These are phyloP conservation scores for Rissa tridactyla DNA, from an alignment of 2,113 vertebrate species.

Conservation along the genomic window DNA sequence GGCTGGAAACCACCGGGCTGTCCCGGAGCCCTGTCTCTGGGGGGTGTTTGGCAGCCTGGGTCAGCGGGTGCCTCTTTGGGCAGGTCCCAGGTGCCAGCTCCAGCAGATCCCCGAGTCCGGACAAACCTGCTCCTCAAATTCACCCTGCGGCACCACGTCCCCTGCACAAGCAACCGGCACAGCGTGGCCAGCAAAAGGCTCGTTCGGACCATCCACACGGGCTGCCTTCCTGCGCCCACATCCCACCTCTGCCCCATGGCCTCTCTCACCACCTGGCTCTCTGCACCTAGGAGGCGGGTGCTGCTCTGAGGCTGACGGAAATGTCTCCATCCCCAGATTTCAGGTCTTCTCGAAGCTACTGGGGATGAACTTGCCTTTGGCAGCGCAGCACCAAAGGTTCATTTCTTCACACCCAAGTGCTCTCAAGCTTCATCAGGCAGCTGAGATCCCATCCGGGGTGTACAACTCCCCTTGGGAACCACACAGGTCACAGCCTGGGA, in stretches of 20 bases:
- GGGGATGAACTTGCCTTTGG: fast-evolving
- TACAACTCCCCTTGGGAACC: not conserved
- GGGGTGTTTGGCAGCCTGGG: fast-evolving
- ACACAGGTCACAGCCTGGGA: not conserved
- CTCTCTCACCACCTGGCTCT: not conserved
- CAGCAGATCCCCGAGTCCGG: fast-evolving
- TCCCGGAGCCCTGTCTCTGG: fast-evolving
- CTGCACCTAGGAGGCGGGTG: not conserved
- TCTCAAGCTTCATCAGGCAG: not conserved
- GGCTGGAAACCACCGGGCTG: not conserved
- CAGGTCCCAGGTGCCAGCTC: not conserved
- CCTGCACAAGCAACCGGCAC: not conserved
- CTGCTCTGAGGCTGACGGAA: not conserved
- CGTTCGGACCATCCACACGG: fast-evolving
- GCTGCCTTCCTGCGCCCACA: fast-evolving
- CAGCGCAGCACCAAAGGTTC: fast-evolving
- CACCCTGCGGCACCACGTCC: fast-evolving
- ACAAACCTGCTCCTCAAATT: not conserved
- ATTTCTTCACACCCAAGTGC: fast-evolving
- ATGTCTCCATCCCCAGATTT: not conserved
- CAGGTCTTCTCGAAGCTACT: not conserved
- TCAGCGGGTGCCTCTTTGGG: not conserved
- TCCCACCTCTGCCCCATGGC: not conserved
- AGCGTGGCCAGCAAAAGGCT: too few species aligned
- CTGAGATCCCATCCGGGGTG: not conserved